Base-by-base conservation (phyloP, 2,797 vertebrate species). In the Acomys russatus region DNA sequence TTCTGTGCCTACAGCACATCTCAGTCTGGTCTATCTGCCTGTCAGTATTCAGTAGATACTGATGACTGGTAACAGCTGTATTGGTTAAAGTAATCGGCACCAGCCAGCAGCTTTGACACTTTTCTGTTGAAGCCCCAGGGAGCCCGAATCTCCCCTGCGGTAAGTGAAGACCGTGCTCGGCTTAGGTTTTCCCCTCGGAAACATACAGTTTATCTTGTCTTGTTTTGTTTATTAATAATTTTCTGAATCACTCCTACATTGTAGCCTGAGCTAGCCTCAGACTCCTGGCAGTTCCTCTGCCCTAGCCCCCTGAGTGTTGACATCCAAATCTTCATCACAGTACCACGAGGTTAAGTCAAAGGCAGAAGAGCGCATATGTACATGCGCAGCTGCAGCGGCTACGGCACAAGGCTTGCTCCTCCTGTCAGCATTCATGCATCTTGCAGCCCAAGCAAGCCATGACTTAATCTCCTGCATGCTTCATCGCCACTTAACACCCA, bases 401-500 rank as follows among this genome's bases (percentile, higher is more conserved):
- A 33, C 11, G 0, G 1, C 68, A 7, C 14, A 64, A 96, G 91
- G 66, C 7, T 93, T 51, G 20, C 86, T 95, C 92, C 83, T 84
- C 73, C 30, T 0, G 84, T 80, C 78, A 2, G 15, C 56, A 70
- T 79, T 68, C 84, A 82, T 88, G 82, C 54, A 73, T 63, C 94
- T 91, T 61, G 35, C 23, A 94, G 97, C 96, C 88, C 11, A 30
- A 86, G 38, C 0, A 6, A 97, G 95, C 96, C 96, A 64, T 91
- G 80, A 85, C 94, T 92, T 92, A 90, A 96, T 88, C 82, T 96
- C 73, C 74, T 3, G 23, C 94, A 71, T 78, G 76, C 59, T 88
- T 96, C 61, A 87, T 83, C 94, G 85, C 89, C 84, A 71, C 85
- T 96, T 91, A 91, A 92, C 88, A 88, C 63, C 95, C 68, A 73